Evolutionary conservation across 1,140 invertebrate species (phyloP).

Genomic region (Trichomalopsis sarcophagae): DNA sequence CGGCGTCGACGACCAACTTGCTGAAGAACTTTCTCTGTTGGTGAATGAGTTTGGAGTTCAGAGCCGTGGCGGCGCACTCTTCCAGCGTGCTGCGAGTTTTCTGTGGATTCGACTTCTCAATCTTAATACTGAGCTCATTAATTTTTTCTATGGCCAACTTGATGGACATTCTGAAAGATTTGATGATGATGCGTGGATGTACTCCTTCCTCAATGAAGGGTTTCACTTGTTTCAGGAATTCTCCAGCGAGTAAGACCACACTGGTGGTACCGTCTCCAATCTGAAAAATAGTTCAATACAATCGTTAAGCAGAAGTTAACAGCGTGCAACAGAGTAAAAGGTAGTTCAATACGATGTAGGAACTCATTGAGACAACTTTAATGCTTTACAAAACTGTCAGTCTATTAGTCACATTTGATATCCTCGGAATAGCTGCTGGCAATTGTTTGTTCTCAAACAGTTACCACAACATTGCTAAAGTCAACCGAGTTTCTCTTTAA

Average conservation of each 20-base stretch:
- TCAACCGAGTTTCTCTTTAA: constrained; percentile 8
- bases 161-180: constrained; percentile 88
- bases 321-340: constrained; percentile 5
- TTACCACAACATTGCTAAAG: neutral
- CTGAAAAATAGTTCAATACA: constrained; percentile 73
- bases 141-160: constrained; percentile 90
- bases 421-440: constrained; percentile 54
- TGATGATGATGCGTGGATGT: constrained; percentile 94
- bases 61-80: constrained; percentile 96
- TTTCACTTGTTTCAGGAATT: constrained; percentile 97
- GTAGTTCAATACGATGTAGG: constrained; percentile 54
- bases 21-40: constrained; percentile 97
- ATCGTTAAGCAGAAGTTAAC: constrained; percentile 37
- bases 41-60: constrained; percentile 97
- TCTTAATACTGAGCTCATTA: constrained; percentile 89
- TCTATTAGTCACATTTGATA: constrained; percentile 60
- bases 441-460: constrained; percentile 38
- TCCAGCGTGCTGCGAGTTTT: constrained; percentile 87
- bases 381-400: constrained; percentile 61
- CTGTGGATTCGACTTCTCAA: constrained; percentile 77
- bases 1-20: constrained; percentile 98
- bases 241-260: constrained; percentile 95
- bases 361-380: constrained; percentile 63
- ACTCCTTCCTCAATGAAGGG: constrained; percentile 97
- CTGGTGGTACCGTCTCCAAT: constrained; percentile 99